Evolutionary conservation across 2,888 invertebrate species (phyloP), one percentile per base, ranked within the genome.

Genomic region (Platynereis dumerilii): DNA sequence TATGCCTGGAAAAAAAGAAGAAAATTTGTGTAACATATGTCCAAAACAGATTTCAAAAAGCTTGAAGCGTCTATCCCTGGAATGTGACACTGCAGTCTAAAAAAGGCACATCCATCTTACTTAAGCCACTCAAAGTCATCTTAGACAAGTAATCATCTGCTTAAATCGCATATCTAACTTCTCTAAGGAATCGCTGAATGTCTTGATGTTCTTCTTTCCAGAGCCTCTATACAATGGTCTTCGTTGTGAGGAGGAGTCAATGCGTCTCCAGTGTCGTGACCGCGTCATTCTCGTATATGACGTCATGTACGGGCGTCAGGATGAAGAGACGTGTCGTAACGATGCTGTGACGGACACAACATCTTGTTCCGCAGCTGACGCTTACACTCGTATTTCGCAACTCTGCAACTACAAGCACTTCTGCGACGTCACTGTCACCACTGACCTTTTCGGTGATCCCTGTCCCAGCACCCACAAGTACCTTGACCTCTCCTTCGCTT

Each of bases 381-480:
- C 52, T 20, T 22, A 7, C 22, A 52, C 52, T 20, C 24, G 52
- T 24, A 22, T 44, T 27, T 15, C 24, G 10, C 45, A 22, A 48
- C 27, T 24, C 28, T 20, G 27, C 60, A 24, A 44, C 22, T 22
- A n/a, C 34, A 34, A 34, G 12, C 5, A 5, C 34, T 34, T 12
- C 12, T 60, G 45, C 17, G 17, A 48, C 48, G 22, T 60, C 45
- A 45, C 64, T 2, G 64, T 48, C 17, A 22, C 27, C n/a, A 26
- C 34, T 5, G 55, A 42, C 12, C 34, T 60, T 2, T 28, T 65
- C n/a, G 65, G 60, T 17, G 65, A 65, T 26, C 60, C 60, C 20
- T 65, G 65, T 29, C 60, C 60, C 1, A 60, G 65, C 45, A 55
- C 42, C n/a, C 44, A 60, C 56, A 65, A 65, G 44, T 65, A 65